Percentiles rank a stretch among this genome's conserved stretches.
These are phyloP conservation scores for Diadumene lineata DNA, from an alignment of 92 coral and sea anemone genomes.

Conservation along the genomic window DNA sequence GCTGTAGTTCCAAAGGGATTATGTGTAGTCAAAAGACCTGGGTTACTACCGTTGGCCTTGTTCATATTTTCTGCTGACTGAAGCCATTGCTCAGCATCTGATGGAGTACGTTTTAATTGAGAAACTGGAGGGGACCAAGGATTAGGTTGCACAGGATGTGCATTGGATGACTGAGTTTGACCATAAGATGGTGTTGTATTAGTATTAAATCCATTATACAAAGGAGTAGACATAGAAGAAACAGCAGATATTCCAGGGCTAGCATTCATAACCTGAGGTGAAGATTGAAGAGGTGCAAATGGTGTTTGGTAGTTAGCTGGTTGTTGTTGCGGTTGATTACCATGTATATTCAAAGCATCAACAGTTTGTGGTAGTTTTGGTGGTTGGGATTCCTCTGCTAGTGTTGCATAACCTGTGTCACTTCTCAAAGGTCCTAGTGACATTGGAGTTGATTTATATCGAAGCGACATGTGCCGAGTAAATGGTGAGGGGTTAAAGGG, in stretches of 20 bases:
- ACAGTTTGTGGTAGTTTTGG: conserved; percentile 84
- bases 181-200: conserved; percentile 27
- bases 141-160: conserved; percentile 34
- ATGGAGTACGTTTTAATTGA: conserved; percentile 39
- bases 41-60: conserved; percentile 36
- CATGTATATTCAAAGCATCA: conserved; percentile 58
- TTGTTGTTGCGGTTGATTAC: conserved; percentile 27
- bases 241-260: conserved; percentile 33
- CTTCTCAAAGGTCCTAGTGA: conserved; percentile 83
- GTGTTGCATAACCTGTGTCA: conserved; percentile 73
- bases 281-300: conserved; percentile 21
- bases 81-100: conserved; percentile 88
- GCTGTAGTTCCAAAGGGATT: conserved; percentile 81
- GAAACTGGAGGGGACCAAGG: conserved; percentile 35
- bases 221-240: background rate
- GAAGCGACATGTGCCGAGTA: conserved; percentile 94
- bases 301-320: conserved; percentile 35
- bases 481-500: conserved; percentile 92
- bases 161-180: conserved; percentile 34
- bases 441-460: conserved; percentile 94
- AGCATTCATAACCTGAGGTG: conserved; percentile 34
- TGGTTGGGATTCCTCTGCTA: conserved; percentile 81
- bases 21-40: conserved; percentile 76
- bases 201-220: conserved; percentile 48
- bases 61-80: conserved; percentile 69